Percentiles rank a stretch among this genome's conserved stretches.
Conservation (phyloP, 2,888 invertebrate species). For the Drosophila hamatofila region DNA sequence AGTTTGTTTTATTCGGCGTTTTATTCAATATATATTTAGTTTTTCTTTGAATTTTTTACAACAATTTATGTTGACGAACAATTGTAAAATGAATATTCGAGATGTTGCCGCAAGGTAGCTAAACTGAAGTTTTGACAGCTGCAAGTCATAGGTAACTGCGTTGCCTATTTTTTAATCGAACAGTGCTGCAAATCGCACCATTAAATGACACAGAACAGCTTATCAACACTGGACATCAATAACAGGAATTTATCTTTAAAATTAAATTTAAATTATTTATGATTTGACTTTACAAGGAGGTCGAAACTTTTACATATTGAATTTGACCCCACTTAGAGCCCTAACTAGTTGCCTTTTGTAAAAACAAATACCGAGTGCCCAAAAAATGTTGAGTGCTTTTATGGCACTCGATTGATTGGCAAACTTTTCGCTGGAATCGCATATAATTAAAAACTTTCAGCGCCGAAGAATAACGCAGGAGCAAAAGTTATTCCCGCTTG, state of each 20-base stretch:
- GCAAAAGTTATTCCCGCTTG: constrained; percentile 36
- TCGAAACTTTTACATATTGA: background rate
- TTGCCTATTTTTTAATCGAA: background rate
- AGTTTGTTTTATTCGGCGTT: constrained; percentile 43
- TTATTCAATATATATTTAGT: constrained; percentile 40
- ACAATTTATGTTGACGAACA: constrained; percentile 76
- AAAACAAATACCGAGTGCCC: constrained; percentile 15
- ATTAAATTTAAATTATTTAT: background rate
- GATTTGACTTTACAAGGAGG: background rate
- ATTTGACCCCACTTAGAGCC: background rate
- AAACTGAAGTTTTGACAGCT: constrained; percentile 29
- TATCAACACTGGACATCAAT: constrained; percentile 16
- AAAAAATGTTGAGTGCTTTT: constrained; percentile 32
- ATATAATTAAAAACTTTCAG: constrained; percentile 72
- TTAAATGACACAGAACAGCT: background rate
- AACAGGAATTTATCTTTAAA: background rate
- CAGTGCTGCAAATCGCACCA: constrained; percentile 32
- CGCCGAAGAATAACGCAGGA: constrained; percentile 16
- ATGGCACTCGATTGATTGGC: constrained; percentile 70
- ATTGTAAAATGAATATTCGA: constrained; percentile 57
- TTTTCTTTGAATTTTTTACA: constrained; percentile 75
- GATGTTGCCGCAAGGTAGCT: constrained; percentile 5
- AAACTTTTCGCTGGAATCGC: constrained; percentile 57
- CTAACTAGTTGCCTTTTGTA: constrained; percentile 14
- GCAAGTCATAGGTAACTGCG: constrained; percentile 40